Evolutionary conservation across 2,113 vertebrate species (phyloP), one percentile per base, ranked within the genome.

Genomic region (Sinocyclocheilus grahami): DNA sequence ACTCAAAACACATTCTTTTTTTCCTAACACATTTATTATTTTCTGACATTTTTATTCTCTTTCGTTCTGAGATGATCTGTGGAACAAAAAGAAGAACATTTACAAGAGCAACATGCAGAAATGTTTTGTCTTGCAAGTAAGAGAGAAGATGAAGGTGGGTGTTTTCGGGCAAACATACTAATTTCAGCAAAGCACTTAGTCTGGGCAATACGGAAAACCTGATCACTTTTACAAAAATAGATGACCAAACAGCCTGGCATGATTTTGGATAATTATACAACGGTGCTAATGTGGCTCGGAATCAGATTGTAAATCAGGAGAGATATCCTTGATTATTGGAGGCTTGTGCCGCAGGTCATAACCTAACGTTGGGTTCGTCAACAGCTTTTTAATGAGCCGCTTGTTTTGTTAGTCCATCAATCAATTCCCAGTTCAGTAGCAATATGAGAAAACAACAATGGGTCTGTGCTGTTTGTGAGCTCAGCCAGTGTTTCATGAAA

Each of bases 51-150:
- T 89, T 87, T 84, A 67, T 76, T 87, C 65, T 82, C 82, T 79
- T 85, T 87, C 72, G 24, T 58, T 82, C 65, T 80, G 86, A 89
- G 87, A 89, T 87, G 86, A 87, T 69, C 76, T 20, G 82, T 86
- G 84, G 53, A 86, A 55, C 84, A 80, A 86, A 79, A 87, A 86
- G 75, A 89, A 88, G 78, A 89, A 87, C 86, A 83, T 89, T 89
- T 87, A 87, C 81, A 87, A 83, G 84, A 89, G 84, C 83, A 87
- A 86, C 88, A 87, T 89, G 86, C 88, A 89, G 81, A 86, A 71
- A 89, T 79, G 53, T 71, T 67, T 71, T 20, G 37, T 63, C 74
- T 83, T 71, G 65, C 46, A 69, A 69, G 24, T 53, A 30, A n/a
- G 55, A 83, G 27, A 53, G 39, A 53, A 82, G 63, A 71, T 83